Conservation (phyloP, 2,797 vertebrate species). For the Cirrhinus mrigala region DNA sequence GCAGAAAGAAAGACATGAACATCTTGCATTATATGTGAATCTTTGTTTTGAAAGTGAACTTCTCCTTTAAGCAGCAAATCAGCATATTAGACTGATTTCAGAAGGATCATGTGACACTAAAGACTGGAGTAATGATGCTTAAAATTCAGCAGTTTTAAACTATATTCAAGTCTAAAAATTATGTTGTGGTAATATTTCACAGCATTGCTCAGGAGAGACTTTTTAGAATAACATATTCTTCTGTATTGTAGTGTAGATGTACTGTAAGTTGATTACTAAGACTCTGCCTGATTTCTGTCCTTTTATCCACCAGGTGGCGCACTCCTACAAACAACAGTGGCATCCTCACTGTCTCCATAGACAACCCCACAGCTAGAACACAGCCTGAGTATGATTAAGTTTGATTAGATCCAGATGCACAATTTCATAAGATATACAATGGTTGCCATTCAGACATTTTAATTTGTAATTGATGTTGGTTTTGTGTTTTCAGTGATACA, state of each 20-base stretch:
- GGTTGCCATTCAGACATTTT: background rate
- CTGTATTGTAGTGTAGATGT: background rate
- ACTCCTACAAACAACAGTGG: slow-evolving; percentile 86
- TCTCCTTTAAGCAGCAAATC: no score
- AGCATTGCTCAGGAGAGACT: no score
- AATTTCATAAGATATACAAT: background rate
- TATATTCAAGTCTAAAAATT: no score
- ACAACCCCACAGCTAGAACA: slow-evolving; percentile 87
- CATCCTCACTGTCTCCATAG: slow-evolving; percentile 93
- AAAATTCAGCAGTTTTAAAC: background rate
- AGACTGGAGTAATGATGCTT: background rate
- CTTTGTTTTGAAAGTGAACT: no score
- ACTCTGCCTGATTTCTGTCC: background rate
- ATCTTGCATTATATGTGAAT: no score
- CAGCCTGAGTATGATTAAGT: slow-evolving; percentile 80
- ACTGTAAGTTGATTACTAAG: background rate
- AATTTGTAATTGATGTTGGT: background rate
- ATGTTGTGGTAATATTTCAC: no score
- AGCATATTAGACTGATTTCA: background rate
- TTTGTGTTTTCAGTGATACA: background rate
- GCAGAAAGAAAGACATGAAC: no score
- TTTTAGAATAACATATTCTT: no score
- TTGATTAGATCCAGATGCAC: background rate
- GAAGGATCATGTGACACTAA: background rate
- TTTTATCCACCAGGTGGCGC: slow-evolving; percentile 86